Conservation (phyloP, 1,140 invertebrate genomes). For the Eulimnadia texana region DNA sequence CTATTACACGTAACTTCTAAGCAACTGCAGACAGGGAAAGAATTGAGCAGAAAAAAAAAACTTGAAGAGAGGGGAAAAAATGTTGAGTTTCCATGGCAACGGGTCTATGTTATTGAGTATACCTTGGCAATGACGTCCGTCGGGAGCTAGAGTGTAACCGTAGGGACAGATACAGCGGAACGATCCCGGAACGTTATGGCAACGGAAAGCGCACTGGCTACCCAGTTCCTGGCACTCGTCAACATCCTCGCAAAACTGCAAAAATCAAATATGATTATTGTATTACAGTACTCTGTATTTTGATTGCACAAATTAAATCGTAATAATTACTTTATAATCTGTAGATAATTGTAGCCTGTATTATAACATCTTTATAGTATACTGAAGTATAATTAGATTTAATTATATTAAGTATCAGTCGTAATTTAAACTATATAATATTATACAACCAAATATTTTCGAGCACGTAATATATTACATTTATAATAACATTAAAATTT, state of each 20-base stretch:
- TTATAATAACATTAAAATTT: too few species aligned
- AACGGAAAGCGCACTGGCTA: slow-evolving; percentile 71
- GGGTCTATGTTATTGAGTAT: slow-evolving; percentile 17
- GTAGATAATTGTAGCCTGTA: slow-evolving; percentile 1
- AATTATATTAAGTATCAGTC: too few species aligned
- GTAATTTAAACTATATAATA: too few species aligned
- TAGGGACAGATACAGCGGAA: slow-evolving; percentile 70
- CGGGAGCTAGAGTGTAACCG: slow-evolving; percentile 58
- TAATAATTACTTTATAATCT: background rate
- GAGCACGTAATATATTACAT: too few species aligned
- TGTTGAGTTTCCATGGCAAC: background rate
- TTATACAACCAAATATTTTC: too few species aligned
- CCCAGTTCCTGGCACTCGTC: slow-evolving; percentile 67
- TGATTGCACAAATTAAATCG: too few species aligned
- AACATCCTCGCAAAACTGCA: slow-evolving; percentile 65
- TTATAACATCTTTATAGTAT: slow-evolving; percentile 5
- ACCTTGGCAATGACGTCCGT: slow-evolving; percentile 68
- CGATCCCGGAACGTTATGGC: slow-evolving; percentile 68
- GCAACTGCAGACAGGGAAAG: too few species aligned
- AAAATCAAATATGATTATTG: too few species aligned
- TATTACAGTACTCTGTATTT: too few species aligned
- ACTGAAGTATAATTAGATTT: too few species aligned
- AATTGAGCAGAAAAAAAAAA: too few species aligned
- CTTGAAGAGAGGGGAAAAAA: background rate
- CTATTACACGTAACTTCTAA: background rate